Evolutionary conservation across 2,113 vertebrate species (phyloP), one percentile per base, ranked within the genome.

Genomic region (Melozone crissalis): DNA sequence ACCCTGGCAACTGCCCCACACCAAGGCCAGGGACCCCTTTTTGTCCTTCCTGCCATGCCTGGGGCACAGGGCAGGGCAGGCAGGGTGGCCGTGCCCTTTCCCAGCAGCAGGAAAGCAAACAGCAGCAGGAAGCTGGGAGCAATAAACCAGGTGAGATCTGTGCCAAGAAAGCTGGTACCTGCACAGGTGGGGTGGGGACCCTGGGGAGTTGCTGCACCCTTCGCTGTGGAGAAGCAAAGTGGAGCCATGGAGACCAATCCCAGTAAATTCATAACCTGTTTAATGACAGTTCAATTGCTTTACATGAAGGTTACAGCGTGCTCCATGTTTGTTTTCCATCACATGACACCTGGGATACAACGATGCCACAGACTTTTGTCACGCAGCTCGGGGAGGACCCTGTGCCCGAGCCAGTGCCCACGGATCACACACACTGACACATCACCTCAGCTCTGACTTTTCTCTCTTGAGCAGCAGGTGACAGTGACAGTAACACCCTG

Each of bases 231-330:
- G 41, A 91, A 84, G n/a, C 33, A 22, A 62, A 68, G 41, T 0
- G 1, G 17, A 89, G 39, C 26, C 63, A 68, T 7, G 5, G 8
- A 88, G 12, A 43, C 23, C 43, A 77, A 44, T 24, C 31, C 49
- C 7, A 71, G 3, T 30, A 68, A 95, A 84, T 72, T 90, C 93
- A 97, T 74, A 47, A 83, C 72, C 84, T 88, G n/a, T 96, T 97
- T 97, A 97, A 97, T 96, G 97, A 90, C 95, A 87, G 65, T 73
- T 49, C 84, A 22, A 58, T 89, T 27, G 82, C 49, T 84, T 89
- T 87, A 90, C 91, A 94, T 10, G 72, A 84, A 89, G 61, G 46
- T 83, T 87, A 94, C 92, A 84, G 57, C 31, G 9, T 61, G 33
- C 78, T 61, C 7, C 35, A 3, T n/a, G 16, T 51, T 69, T 35